Conservation (phyloP, 2,113 vertebrate species). For the Indri indri region DNA sequence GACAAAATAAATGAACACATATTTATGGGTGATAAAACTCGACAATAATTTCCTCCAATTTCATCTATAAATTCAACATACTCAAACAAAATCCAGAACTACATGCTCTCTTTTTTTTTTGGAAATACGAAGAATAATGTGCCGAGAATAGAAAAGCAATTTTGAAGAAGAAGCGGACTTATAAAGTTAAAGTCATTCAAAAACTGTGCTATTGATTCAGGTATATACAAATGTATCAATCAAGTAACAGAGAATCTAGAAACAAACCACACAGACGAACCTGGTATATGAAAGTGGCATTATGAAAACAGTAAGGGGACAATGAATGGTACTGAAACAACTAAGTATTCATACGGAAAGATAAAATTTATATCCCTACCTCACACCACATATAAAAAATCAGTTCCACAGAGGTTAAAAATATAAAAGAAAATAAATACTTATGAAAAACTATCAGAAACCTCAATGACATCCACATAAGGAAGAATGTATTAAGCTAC, state of each 20-base stretch:
- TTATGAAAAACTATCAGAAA: neutral
- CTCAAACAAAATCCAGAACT: neutral
- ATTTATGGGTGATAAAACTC: neutral
- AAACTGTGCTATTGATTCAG: neutral
- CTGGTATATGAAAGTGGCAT: neutral
- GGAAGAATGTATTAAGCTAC: neutral
- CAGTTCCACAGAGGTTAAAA: neutral
- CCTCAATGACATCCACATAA: neutral
- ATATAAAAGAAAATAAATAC: neutral
- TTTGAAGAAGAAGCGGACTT: neutral
- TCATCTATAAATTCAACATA: neutral
- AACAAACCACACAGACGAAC: neutral
- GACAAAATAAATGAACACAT: neutral
- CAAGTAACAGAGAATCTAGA: neutral
- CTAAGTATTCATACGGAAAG: neutral
- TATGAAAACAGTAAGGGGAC: neutral
- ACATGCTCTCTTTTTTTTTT: neutral
- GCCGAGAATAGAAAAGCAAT: neutral
- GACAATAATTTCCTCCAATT: neutral
- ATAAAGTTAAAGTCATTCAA: neutral
- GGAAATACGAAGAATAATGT: neutral
- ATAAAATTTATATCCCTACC: neutral
- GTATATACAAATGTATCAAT: neutral
- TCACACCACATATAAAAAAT: neutral
- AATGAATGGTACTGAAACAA: neutral